These are phyloP conservation scores for Drosophila triauraria DNA, from an alignment of 1,140 invertebrate species.

Conservation along the genomic window DNA sequence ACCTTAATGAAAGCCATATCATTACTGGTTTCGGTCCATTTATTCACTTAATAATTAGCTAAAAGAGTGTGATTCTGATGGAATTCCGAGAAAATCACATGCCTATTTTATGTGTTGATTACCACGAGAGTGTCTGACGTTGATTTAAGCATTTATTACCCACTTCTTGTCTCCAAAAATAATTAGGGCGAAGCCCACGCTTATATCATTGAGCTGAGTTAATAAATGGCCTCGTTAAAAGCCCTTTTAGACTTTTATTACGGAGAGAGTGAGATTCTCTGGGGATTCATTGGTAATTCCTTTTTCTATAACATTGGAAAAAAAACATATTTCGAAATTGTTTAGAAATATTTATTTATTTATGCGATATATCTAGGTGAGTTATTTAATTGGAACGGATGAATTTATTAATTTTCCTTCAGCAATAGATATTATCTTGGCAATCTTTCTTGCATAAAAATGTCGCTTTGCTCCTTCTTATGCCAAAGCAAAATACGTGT, in stretches of 20 bases:
- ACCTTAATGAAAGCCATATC: not conserved
- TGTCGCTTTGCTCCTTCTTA: not conserved
- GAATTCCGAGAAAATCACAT: not conserved
- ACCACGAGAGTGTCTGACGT: not conserved
- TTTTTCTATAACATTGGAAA: not conserved
- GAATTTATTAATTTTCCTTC: no score
- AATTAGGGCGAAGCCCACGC: conserved; percentile 5
- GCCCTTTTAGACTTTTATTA: not conserved
- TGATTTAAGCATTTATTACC: conserved; percentile 5
- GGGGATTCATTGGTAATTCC: not conserved
- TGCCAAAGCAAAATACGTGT: not conserved
- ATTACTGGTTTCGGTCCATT: not conserved
- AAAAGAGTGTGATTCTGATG: not conserved
- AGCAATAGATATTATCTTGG: not conserved
- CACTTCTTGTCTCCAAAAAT: not conserved
- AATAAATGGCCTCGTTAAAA: conserved; percentile 46
- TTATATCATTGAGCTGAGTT: conserved; percentile 33
- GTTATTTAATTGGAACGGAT: no score
- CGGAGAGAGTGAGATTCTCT: not conserved
- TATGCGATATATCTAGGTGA: not conserved
- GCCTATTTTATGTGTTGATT: not conserved
- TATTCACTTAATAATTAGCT: conserved; percentile 7
- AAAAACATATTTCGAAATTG: not conserved
- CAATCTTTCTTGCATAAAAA: not conserved
- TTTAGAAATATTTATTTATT: not conserved